Evolutionary conservation across 2,888 invertebrate species (phyloP).

Genomic region (Pseudococcus longispinus): DNA sequence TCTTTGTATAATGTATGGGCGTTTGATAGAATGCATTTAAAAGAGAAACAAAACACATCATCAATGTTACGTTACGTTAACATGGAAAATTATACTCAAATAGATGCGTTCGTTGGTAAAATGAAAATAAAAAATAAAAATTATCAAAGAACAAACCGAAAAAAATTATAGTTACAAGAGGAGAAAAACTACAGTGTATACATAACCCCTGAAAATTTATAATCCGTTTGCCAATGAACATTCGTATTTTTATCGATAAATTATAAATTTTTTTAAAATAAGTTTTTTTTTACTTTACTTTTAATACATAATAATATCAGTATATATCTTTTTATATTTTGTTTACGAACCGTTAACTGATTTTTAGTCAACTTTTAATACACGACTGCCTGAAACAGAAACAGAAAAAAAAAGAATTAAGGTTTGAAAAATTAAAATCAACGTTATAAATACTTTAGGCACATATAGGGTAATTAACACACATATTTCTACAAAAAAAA

Average conservation of each 20-base stretch:
- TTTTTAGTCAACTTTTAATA: neutral
- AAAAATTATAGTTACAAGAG: neutral
- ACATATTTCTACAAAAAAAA: no score
- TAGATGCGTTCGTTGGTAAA: neutral
- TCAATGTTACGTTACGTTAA: neutral
- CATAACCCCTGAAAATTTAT: conserved; percentile 30
- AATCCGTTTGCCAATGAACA: conserved; percentile 34
- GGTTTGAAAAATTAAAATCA: neutral
- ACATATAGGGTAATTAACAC: neutral
- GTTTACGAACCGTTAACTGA: conserved; percentile 27
- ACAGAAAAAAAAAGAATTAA: neutral
- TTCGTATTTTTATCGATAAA: neutral
- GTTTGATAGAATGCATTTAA: neutral
- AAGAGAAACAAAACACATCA: neutral
- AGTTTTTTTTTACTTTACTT: neutral
- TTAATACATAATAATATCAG: conserved; percentile 21
- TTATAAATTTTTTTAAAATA: neutral
- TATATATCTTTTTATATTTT: neutral
- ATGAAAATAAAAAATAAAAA: neutral
- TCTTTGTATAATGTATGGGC: neutral
- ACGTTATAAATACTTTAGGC: neutral
- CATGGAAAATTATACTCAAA: neutral
- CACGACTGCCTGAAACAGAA: conserved; percentile 23
- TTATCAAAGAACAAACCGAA: neutral
- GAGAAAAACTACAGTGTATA: conserved; percentile 24